Conservation (phyloP, 2,888 invertebrate genomes). For the Nomada lathburiana region DNA sequence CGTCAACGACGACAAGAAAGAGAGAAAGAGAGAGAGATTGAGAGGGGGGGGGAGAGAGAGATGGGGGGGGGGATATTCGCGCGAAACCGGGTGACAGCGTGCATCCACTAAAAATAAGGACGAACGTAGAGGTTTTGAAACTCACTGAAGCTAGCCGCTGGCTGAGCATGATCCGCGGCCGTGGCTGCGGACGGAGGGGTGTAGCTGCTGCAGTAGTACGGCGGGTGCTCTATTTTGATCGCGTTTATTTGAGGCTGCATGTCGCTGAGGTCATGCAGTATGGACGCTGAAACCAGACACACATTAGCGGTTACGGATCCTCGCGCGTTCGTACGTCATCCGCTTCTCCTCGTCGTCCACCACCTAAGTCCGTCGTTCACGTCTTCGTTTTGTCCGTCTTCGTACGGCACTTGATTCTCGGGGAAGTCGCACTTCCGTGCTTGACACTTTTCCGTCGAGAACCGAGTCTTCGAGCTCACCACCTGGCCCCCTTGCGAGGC, state of each 20-base stretch:
- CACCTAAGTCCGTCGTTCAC: conserved; percentile 10
- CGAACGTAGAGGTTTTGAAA: conserved; percentile 71
- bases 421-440: conserved; percentile 57
- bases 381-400: conserved; percentile 4
- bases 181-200: conserved; percentile 88
- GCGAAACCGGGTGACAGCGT: conserved; percentile 40
- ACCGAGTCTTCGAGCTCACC: background rate
- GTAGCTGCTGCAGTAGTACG: conserved; percentile 93
- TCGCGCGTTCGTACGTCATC: conserved; percentile 67
- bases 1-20: background rate
- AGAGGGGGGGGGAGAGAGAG: too few species aligned
- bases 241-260: conserved; percentile 90
- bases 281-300: conserved; percentile 92
- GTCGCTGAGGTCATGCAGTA: conserved; percentile 95
- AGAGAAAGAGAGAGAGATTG: background rate
- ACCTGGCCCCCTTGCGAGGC: background rate
- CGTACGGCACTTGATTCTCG: conserved; percentile 36
- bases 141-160: conserved; percentile 84
- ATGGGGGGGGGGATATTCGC: too few species aligned
- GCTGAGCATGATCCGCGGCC: conserved; percentile 84
- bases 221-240: conserved; percentile 93
- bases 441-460: conserved; percentile 22
- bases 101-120: conserved; percentile 65
- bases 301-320: conserved; percentile 74
- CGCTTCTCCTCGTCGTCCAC: conserved; percentile 50